Conservation (phyloP, 2,888 invertebrate genomes). For the Tipula helvola region DNA sequence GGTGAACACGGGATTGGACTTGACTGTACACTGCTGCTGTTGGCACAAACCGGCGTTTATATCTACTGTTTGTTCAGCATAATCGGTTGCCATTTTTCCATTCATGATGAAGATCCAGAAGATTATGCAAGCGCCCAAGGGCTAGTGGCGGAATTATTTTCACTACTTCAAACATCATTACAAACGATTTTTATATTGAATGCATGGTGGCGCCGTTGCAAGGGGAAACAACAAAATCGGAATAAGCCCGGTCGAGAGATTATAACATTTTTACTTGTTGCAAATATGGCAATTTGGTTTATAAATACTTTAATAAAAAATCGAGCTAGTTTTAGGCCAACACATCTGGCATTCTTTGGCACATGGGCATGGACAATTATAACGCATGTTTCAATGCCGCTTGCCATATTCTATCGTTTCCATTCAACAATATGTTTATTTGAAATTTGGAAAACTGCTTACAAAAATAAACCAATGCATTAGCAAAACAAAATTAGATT, state of each 20-base stretch:
- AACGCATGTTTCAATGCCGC: constrained; percentile 67
- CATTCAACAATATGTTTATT: constrained; percentile 77
- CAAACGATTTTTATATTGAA: constrained; percentile 52
- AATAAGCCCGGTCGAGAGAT: constrained; percentile 65
- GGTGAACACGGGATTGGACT: constrained; percentile 37
- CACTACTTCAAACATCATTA: constrained; percentile 56
- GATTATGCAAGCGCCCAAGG: constrained; percentile 40
- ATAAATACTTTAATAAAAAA: constrained; percentile 67
- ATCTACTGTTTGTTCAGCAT: constrained; percentile 70
- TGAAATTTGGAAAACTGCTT: constrained; percentile 75
- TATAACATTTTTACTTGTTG: constrained; percentile 64
- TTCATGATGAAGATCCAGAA: constrained; percentile 27
- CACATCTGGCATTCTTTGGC: constrained; percentile 62
- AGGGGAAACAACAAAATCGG: constrained; percentile 38
- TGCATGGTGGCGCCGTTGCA: constrained; percentile 12
- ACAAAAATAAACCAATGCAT: constrained; percentile 38
- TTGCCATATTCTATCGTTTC: constrained; percentile 71
- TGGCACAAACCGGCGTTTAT: constrained; percentile 72
- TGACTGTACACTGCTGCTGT: constrained; percentile 62
- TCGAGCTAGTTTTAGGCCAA: constrained; percentile 61
- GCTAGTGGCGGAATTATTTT: constrained; percentile 52
- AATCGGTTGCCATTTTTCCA: constrained; percentile 58
- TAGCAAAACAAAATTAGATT: not conserved
- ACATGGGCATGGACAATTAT: constrained; percentile 77
- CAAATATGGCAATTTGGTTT: constrained; percentile 67